Conservation (phyloP, 2,888 invertebrate genomes). For the Troides aeacus region DNA sequence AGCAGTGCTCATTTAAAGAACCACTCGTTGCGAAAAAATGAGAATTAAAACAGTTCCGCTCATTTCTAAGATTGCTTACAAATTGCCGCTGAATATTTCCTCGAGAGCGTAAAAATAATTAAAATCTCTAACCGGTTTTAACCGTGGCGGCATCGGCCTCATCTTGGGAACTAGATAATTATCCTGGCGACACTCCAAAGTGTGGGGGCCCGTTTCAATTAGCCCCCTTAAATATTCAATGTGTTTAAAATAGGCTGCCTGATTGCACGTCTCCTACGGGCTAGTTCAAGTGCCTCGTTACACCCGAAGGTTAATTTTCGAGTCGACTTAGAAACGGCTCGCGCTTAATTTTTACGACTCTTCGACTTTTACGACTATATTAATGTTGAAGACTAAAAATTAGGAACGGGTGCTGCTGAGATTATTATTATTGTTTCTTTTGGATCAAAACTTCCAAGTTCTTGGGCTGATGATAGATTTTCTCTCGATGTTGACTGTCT, state of each 20-base stretch:
- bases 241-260: constrained; percentile 78
- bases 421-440: constrained; percentile 44
- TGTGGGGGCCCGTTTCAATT: constrained; percentile 79
- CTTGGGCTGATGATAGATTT: constrained; percentile 1
- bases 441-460: constrained; percentile 24
- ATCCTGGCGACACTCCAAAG: constrained; percentile 79
- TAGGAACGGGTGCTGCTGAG: constrained; percentile 40
- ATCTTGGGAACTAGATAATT: constrained; percentile 77
- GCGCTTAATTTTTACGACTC: constrained; percentile 67
- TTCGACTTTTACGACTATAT: constrained; percentile 59
- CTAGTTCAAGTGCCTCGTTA: constrained; percentile 76
- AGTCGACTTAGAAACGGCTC: constrained; percentile 57
- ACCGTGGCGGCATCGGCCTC: constrained; percentile 75
- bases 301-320: constrained; percentile 72
- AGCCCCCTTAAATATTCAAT: constrained; percentile 80
- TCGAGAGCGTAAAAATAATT: constrained; percentile 51
- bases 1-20: constrained; percentile 7
- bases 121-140: constrained; percentile 60
- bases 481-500: too few species aligned
- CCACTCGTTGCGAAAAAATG: constrained; percentile 19
- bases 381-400: constrained; percentile 49
- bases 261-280: constrained; percentile 57
- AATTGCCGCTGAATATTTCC: constrained; percentile 37
- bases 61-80: constrained; percentile 39
- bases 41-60: constrained; percentile 27